phyloP scores from a whole-genome alignment of 2,113 vertebrate species.

The Pollachius pollachius region DNA sequence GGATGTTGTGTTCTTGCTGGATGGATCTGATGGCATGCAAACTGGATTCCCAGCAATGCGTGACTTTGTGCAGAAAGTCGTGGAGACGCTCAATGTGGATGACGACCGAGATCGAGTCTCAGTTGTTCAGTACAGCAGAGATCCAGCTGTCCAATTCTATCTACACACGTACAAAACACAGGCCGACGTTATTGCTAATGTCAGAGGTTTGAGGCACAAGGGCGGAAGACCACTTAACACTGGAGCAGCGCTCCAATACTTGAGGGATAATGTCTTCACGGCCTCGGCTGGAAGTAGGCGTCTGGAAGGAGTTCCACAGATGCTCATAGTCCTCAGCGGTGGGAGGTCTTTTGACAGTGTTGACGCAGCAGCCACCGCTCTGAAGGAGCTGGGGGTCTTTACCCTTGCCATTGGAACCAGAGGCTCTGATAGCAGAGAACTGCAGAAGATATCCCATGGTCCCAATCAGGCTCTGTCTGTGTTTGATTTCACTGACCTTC shows the following conservation, averaged over 20 bases:
- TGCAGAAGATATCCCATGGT: conserved; percentile 22
- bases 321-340: conserved; percentile 31
- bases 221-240: conserved; percentile 71
- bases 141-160: conserved; percentile 51
- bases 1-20: conserved; percentile 41
- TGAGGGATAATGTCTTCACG: conserved; percentile 34
- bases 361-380: conserved; percentile 14
- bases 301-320: conserved; percentile 33
- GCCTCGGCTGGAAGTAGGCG: conserved; percentile 31
- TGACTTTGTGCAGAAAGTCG: conserved; percentile 45
- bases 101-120: conserved; percentile 53
- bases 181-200: conserved; percentile 27
- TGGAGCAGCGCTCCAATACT: conserved; percentile 72
- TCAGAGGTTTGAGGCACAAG: conserved; percentile 42
- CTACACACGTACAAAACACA: conserved; percentile 48
- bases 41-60: conserved; percentile 47
- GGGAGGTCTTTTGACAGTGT: conserved; percentile 29
- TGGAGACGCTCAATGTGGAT: conserved; percentile 52
- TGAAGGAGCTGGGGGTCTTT: conserved; percentile 23
- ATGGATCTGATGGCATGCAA: conserved; percentile 44
- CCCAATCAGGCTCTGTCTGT: conserved; percentile 26
- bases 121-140: conserved; percentile 59
- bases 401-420: conserved; percentile 23
- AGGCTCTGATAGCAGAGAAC: conserved; percentile 47
- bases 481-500: conserved; percentile 24